Conservation (phyloP, 2,888 invertebrate species). For the Stenchaetothrips biformis region DNA sequence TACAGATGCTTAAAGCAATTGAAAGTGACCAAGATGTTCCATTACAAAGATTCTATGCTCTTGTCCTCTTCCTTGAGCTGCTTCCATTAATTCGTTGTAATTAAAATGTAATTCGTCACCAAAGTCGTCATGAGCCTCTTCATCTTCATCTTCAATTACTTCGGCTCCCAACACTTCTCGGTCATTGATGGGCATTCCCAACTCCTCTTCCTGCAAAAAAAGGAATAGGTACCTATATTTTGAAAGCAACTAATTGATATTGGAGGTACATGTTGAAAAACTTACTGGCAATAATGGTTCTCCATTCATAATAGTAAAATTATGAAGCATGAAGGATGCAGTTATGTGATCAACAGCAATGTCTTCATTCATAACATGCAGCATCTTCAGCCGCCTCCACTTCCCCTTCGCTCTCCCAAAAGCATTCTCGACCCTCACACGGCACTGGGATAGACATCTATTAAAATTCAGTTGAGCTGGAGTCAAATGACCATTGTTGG, state of each 20-base stretch:
- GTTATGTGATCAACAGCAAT: neutral
- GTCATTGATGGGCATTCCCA: neutral
- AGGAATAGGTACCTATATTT: neutral
- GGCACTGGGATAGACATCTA: neutral
- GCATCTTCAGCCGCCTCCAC: neutral
- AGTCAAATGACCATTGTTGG: neutral
- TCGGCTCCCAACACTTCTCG: too few relatives aligned
- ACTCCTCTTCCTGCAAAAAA: neutral
- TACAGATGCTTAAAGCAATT: too few relatives aligned
- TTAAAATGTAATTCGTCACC: too few relatives aligned
- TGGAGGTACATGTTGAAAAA: too few relatives aligned
- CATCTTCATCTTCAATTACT: too few relatives aligned
- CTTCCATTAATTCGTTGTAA: too few relatives aligned
- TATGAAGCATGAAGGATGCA: neutral
- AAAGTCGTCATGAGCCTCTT: too few relatives aligned
- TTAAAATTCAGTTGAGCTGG: neutral
- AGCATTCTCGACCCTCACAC: neutral
- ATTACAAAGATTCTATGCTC: too few relatives aligned
- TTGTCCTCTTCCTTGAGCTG: too few relatives aligned
- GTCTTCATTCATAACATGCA: neutral
- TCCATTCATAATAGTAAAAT: neutral
- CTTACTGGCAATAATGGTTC: neutral
- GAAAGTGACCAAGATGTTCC: too few relatives aligned
- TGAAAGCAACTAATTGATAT: neutral
- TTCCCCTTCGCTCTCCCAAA: neutral